phyloP scores from a whole-genome alignment of 2,888 invertebrate species.

The Ellobium chinense region DNA sequence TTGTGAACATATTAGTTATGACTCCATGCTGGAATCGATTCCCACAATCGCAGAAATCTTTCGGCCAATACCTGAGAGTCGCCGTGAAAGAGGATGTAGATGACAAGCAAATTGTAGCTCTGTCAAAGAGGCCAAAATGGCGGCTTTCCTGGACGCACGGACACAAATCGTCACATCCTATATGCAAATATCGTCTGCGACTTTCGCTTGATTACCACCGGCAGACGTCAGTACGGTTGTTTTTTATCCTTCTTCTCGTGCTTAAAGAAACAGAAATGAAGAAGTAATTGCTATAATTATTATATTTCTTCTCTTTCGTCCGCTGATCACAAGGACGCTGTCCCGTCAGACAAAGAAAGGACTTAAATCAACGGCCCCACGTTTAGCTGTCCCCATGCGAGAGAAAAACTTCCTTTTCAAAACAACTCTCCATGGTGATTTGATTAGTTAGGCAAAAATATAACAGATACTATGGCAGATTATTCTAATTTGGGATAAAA shows the following conservation, averaged over 20 bases:
- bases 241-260: constrained; percentile 13
- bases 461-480: no score
- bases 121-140: not conserved
- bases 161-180: constrained; percentile 25
- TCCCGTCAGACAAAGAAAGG: not conserved
- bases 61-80: no score
- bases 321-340: constrained; percentile 29
- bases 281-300: constrained; percentile 37
- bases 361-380: constrained; percentile 9
- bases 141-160: not conserved
- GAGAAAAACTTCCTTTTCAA: no score
- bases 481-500: no score
- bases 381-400: not conserved
- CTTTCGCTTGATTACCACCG: constrained; percentile 39
- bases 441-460: no score
- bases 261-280: constrained; percentile 18
- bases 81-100: constrained; percentile 14
- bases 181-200: constrained; percentile 41
- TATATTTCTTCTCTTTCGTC: not conserved
- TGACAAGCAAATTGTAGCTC: constrained; percentile 26
- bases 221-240: constrained; percentile 32
- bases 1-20: no score
- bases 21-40: no score
- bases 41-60: no score
- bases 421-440: no score